Conservation (phyloP, 2,888 invertebrate genomes). For the Patella depressa region DNA sequence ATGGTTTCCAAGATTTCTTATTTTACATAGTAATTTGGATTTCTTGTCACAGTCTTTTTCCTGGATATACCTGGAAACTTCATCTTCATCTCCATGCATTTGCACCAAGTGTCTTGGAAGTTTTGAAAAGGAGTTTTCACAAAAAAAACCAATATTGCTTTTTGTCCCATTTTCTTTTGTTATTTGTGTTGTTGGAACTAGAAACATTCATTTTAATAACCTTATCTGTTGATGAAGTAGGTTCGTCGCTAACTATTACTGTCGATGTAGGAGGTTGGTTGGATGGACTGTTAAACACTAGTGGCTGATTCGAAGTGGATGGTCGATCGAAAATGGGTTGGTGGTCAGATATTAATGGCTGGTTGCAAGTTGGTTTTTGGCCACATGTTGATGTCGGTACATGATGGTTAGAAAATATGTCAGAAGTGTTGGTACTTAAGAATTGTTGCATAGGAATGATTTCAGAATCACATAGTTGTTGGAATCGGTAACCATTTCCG, state of each 20-base stretch:
- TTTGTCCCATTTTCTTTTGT: neutral
- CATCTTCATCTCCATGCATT: neutral
- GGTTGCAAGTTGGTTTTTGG: no score
- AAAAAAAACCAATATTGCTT: neutral
- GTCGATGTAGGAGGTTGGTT: neutral
- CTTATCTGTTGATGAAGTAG: neutral
- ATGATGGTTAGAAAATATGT: no score
- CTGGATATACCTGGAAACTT: neutral
- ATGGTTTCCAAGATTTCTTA: neutral
- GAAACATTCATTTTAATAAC: neutral
- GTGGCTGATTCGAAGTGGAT: neutral
- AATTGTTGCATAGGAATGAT: neutral
- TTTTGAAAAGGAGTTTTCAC: neutral
- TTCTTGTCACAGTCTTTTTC: neutral
- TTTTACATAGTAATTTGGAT: neutral
- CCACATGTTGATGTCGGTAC: neutral
- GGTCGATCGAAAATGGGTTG: neutral
- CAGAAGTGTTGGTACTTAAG: neutral
- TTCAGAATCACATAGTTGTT: neutral
- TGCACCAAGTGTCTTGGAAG: neutral
- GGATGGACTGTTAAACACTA: neutral
- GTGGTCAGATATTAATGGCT: no score
- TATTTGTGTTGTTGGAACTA: neutral
- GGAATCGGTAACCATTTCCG: neutral
- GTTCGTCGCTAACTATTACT: neutral